A percentile compares a stretch with the other conserved stretches of the same genome.
phyloP scores from a whole-genome alignment of 2,888 invertebrate genomes.

The Malthinus seriepunctatus region DNA sequence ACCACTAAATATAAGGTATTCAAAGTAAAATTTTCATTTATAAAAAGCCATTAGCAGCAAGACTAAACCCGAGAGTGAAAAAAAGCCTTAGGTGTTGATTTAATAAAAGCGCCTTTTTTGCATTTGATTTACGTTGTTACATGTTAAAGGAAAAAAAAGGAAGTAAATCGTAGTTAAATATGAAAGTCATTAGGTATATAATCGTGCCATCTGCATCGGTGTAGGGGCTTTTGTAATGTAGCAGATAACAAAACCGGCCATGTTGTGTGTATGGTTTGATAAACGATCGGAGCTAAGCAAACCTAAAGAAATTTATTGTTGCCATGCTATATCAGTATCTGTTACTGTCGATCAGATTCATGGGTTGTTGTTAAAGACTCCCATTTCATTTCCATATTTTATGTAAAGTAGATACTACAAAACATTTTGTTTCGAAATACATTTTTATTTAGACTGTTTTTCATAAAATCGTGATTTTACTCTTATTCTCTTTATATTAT shows the following conservation, averaged over 20 bases:
- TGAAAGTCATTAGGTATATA: constrained; percentile 28
- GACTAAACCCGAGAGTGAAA: neutral
- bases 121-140: constrained; percentile 13
- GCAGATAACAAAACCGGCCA: constrained; percentile 25
- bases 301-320: constrained; percentile 41
- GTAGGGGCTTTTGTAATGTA: constrained; percentile 19
- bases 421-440: constrained; percentile 30
- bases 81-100: too few species aligned
- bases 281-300: constrained; percentile 39
- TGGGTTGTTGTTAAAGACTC: constrained; percentile 39
- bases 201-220: constrained; percentile 29
- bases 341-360: constrained; percentile 42
- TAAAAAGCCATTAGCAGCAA: constrained; percentile 5
- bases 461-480: neutral
- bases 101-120: constrained; percentile 8
- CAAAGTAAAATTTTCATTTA: neutral
- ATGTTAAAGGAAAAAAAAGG: constrained; percentile 7
- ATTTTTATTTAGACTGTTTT: constrained; percentile 31
- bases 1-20: too few species aligned
- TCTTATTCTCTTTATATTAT: too few species aligned
- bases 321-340: constrained; percentile 41
- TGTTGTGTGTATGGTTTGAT: constrained; percentile 37
- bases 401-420: constrained; percentile 30
- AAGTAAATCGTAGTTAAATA: constrained; percentile 20
- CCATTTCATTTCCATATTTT: constrained; percentile 41